Percentiles rank a stretch among this genome's conserved stretches.
Conservation (phyloP, 2,888 invertebrate genomes). For the Plebejus melissa region DNA sequence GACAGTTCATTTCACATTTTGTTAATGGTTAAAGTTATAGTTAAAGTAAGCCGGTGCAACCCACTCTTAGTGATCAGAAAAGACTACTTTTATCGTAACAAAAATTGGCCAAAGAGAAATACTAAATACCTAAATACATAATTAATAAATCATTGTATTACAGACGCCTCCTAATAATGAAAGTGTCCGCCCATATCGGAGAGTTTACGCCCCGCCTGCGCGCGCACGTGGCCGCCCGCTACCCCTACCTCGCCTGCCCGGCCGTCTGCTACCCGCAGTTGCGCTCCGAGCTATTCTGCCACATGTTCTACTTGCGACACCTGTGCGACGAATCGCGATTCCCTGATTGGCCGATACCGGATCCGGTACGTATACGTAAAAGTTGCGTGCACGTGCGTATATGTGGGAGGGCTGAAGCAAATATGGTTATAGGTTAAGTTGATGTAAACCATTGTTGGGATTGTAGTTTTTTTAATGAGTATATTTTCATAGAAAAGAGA, state of each 20-base stretch:
- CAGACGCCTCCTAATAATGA: constrained; percentile 95
- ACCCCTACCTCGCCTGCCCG: constrained; percentile 97
- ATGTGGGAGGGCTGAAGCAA: no score
- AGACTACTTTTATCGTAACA: no score
- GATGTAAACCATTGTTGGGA: no score
- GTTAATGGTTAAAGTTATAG: no score
- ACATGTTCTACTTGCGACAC: constrained; percentile 98
- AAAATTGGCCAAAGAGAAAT: no score
- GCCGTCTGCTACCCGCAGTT: constrained; percentile 95
- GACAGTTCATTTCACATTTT: no score
- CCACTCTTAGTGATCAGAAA: no score
- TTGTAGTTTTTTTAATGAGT: no score
- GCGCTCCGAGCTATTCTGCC: constrained; percentile 97
- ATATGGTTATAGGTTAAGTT: no score
- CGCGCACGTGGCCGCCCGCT: constrained; percentile 96
- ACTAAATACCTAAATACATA: no score
- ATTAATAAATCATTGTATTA: neutral
- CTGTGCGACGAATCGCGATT: constrained; percentile 93
- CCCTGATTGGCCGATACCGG: constrained; percentile 98
- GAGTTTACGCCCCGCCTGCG: constrained; percentile 97
- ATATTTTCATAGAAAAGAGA: no score
- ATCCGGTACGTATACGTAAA: constrained; percentile 84
- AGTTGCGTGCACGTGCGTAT: neutral
- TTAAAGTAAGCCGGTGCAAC: no score
- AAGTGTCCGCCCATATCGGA: constrained; percentile 97